These are phyloP conservation scores for Vipera latastei DNA, from an alignment of 2,797 vertebrate genomes.

Conservation along the genomic window DNA sequence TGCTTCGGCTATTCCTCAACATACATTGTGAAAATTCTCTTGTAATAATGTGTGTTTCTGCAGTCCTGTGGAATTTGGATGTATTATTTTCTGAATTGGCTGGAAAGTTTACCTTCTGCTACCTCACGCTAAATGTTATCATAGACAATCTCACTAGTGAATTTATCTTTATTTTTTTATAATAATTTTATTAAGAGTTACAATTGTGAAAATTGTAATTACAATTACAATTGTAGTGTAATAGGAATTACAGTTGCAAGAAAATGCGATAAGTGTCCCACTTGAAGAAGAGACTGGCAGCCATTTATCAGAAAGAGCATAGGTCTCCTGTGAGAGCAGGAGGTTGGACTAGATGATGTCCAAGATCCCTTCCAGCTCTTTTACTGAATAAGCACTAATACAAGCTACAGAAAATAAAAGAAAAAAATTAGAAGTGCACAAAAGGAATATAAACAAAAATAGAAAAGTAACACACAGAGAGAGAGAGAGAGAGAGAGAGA, in stretches of 20 bases:
- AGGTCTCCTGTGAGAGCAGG: neutral
- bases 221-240: neutral
- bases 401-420: neutral
- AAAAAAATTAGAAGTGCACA: neutral
- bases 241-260: neutral
- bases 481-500: too few relatives aligned
- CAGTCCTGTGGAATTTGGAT: neutral
- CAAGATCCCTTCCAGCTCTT: neutral
- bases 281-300: neutral
- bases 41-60: neutral
- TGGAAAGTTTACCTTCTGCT: neutral
- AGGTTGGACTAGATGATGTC: neutral
- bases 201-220: neutral
- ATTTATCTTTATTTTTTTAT: neutral
- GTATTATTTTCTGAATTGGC: neutral
- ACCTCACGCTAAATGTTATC: neutral
- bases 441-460: too few relatives aligned
- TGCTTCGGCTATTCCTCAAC: neutral
- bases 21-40: neutral
- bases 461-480: too few relatives aligned
- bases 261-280: neutral
- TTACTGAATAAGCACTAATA: neutral
- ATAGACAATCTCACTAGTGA: neutral
- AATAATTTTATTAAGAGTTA: neutral
- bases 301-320: neutral